phyloP scores from a whole-genome alignment of 2,888 invertebrate species.

The Yponomeuta evonymella region DNA sequence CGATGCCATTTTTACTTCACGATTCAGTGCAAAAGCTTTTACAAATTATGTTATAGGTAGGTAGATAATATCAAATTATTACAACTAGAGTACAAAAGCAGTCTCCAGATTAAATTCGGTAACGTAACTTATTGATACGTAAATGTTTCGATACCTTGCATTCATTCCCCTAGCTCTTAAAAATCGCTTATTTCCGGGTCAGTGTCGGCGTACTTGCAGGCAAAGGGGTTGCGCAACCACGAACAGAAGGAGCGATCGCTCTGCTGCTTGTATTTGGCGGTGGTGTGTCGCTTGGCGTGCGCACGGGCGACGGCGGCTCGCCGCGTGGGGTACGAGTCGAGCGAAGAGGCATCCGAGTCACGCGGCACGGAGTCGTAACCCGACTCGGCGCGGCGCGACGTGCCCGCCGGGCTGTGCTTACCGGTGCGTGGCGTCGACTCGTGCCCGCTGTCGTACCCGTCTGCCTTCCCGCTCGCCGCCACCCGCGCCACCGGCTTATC shows the following conservation, averaged over 20 bases:
- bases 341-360: slow-evolving; percentile 91
- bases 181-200: slow-evolving; percentile 82
- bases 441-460: slow-evolving; percentile 89
- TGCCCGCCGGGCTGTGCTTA: slow-evolving; percentile 86
- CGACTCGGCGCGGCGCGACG: slow-evolving; percentile 88
- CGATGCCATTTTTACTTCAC: not conserved
- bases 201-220: slow-evolving; percentile 85
- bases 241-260: slow-evolving; percentile 84
- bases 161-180: slow-evolving; percentile 30
- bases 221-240: slow-evolving; percentile 85
- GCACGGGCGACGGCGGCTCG: slow-evolving; percentile 68
- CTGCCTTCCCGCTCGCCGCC: slow-evolving; percentile 79
- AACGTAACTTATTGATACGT: slow-evolving; percentile 70
- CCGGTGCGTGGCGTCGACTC: slow-evolving; percentile 89
- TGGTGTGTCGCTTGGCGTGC: slow-evolving; percentile 71
- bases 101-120: slow-evolving; percentile 78
- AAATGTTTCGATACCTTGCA: slow-evolving; percentile 16
- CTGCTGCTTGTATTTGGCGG: slow-evolving; percentile 81
- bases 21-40: slow-evolving; percentile 56
- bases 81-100: slow-evolving; percentile 71
- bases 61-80: slow-evolving; percentile 7
- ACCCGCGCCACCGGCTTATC: slow-evolving; percentile 80
- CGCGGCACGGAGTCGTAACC: slow-evolving; percentile 94
- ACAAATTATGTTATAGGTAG: slow-evolving; percentile 52
- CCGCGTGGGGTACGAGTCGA: slow-evolving; percentile 81